A percentile compares a stretch with the other conserved stretches of the same genome.
Conservation (phyloP, 2,113 vertebrate genomes). For the Enhydra lutris region DNA sequence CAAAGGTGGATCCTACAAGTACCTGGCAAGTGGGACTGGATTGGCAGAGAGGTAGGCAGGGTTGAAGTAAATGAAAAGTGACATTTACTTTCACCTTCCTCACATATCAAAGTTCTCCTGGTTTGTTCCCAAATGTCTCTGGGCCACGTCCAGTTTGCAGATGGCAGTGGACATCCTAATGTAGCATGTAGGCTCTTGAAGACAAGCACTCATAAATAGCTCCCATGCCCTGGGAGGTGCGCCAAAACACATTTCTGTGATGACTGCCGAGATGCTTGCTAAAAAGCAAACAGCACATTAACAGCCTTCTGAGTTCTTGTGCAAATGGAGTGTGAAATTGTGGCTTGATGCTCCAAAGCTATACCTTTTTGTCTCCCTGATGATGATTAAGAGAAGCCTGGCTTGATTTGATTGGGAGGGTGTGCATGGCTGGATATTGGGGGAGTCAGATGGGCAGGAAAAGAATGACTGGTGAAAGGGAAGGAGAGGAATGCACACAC, state of each 20-base stretch:
- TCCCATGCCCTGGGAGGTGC: slow-evolving; percentile 77
- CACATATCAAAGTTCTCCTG: slow-evolving; percentile 69
- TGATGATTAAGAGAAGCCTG: slow-evolving; percentile 81
- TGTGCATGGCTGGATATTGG: slow-evolving; percentile 31
- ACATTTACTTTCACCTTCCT: slow-evolving; percentile 69
- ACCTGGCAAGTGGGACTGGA: neutral
- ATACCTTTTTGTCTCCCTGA: slow-evolving; percentile 81
- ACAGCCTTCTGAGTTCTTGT: slow-evolving; percentile 81
- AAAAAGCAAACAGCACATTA: slow-evolving; percentile 84
- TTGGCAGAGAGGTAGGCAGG: neutral
- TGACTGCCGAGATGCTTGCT: slow-evolving; percentile 81
- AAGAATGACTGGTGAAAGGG: neutral
- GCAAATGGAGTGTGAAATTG: slow-evolving; percentile 86
- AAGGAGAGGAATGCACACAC: neutral
- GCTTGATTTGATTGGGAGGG: slow-evolving; percentile 74
- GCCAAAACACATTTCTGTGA: slow-evolving; percentile 81
- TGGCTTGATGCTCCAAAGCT: slow-evolving; percentile 73
- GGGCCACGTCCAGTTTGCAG: slow-evolving; percentile 79
- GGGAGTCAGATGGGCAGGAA: slow-evolving; percentile 47
- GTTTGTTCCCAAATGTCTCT: slow-evolving; percentile 73
- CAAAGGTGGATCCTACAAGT: neutral
- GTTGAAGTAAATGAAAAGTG: slow-evolving; percentile 62
- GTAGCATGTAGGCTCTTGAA: slow-evolving; percentile 77
- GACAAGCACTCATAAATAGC: slow-evolving; percentile 83
- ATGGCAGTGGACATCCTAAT: slow-evolving; percentile 76